Evolutionary conservation across 1,140 invertebrate genomes (phyloP).

Genomic region (Gonioctena quinquepunctata): DNA sequence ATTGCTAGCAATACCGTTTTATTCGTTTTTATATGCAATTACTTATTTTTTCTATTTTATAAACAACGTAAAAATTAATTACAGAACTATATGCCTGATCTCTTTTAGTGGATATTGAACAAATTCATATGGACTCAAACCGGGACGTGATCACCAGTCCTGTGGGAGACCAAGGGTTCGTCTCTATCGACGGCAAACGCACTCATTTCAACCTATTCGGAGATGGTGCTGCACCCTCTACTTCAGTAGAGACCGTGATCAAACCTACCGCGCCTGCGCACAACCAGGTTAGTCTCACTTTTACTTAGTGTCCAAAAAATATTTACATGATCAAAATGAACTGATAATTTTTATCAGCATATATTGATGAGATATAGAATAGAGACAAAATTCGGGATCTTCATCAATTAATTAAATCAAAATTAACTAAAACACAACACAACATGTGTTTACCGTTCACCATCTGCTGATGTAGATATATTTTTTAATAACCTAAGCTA

Average conservation of each 20-base stretch:
- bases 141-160: constrained; percentile 75
- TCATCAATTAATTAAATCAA: too few relatives aligned
- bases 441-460: too few relatives aligned
- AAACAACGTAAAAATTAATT: background rate
- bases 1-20: too few relatives aligned
- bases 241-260: constrained; percentile 35
- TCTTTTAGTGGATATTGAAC: constrained; percentile 47
- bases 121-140: constrained; percentile 40
- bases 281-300: constrained; percentile 45
- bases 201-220: constrained; percentile 86
- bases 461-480: too few relatives aligned
- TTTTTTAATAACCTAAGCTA: too few relatives aligned
- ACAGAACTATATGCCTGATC: background rate
- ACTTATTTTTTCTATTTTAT: background rate
- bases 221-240: constrained; percentile 48
- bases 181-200: constrained; percentile 89
- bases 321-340: constrained; percentile 63
- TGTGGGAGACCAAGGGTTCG: constrained; percentile 79
- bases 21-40: too few relatives aligned
- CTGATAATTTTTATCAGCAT: constrained; percentile 58
- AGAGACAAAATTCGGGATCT: too few relatives aligned
- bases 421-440: too few relatives aligned
- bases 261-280: constrained; percentile 49
- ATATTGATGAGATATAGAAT: too few relatives aligned
- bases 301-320: too few relatives aligned